Evolutionary conservation across 2,113 vertebrate genomes (phyloP).

Genomic region (Marmota flaviventris): DNA sequence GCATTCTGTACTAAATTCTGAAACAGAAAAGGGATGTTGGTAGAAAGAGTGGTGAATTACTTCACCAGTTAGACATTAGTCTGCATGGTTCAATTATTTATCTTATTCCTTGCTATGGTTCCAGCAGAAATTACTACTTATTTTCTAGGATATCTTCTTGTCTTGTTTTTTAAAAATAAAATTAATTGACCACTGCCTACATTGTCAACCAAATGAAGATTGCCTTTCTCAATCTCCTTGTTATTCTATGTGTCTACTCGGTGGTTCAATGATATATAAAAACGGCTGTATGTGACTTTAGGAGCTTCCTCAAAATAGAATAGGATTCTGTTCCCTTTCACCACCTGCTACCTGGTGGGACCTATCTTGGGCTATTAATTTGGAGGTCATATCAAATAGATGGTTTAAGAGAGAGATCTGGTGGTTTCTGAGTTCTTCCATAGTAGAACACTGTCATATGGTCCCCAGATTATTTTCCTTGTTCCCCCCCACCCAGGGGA

Average conservation of each 20-base stretch:
- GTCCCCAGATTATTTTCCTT: background rate
- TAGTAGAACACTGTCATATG: background rate
- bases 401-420: background rate
- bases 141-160: background rate
- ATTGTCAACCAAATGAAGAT: background rate
- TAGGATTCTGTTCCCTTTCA: rapidly evolving
- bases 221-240: background rate
- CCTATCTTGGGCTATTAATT: background rate
- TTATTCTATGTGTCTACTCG: background rate
- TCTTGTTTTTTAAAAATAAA: background rate
- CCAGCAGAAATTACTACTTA: background rate
- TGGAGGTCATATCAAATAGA: background rate
- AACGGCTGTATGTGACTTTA: background rate
- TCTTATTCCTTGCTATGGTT: background rate
- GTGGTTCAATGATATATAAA: background rate
- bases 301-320: background rate
- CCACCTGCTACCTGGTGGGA: background rate
- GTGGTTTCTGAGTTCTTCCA: background rate
- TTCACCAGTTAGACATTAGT: background rate
- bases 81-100: background rate
- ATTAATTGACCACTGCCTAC: background rate
- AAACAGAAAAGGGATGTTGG: background rate
- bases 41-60: background rate
- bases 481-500: too few species aligned
- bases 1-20: background rate